phyloP scores from a whole-genome alignment of 2,113 vertebrate species.

The Megaleporinus macrocephalus region DNA sequence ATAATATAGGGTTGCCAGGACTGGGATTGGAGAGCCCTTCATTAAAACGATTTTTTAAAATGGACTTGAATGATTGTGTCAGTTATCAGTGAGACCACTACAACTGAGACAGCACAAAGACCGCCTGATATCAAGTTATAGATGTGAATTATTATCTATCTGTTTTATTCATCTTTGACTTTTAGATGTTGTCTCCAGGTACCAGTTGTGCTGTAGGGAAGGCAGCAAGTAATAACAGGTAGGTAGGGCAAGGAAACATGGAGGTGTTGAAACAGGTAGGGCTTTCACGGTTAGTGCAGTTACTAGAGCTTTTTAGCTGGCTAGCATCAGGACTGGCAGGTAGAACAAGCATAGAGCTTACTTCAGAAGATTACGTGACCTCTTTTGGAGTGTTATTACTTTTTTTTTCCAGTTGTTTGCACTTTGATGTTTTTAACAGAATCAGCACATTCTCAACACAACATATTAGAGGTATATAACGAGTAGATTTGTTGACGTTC shows the following conservation, averaged over 20 bases:
- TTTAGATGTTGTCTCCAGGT: constrained; percentile 59
- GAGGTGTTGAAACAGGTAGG: constrained; percentile 37
- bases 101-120: not conserved
- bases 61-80: too few relatives aligned
- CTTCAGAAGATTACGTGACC: not conserved
- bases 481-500: not conserved
- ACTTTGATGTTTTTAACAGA: not conserved
- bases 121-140: not conserved
- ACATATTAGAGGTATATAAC: not conserved
- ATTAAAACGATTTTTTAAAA: too few relatives aligned
- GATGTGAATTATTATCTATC: not conserved
- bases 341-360: not conserved
- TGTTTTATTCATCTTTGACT: constrained; percentile 37
- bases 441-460: too few relatives aligned
- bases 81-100: not conserved
- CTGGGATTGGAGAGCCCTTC: too few relatives aligned
- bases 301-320: not conserved
- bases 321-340: not conserved
- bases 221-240: constrained; percentile 56
- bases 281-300: not conserved
- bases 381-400: not conserved
- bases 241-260: constrained; percentile 48
- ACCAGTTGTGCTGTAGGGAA: constrained; percentile 53
- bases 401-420: not conserved
- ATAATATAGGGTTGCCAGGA: too few relatives aligned